Evolutionary conservation across 2,797 vertebrate species (phyloP).

Genomic region (Antennarius maculatus): DNA sequence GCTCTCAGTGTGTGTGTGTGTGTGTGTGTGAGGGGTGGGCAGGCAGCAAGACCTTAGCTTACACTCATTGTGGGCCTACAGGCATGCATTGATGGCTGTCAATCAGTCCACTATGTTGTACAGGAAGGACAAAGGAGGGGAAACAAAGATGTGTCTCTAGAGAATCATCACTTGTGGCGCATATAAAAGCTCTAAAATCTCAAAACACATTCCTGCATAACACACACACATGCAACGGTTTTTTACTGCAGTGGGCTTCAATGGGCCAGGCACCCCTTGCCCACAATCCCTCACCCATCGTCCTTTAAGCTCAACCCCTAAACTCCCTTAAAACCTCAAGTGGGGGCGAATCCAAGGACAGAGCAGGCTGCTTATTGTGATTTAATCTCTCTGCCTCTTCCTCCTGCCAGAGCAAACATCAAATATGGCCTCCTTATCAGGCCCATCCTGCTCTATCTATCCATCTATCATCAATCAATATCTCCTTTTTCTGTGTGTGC

Average conservation of each 20-base stretch:
- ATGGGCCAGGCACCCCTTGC: slow-evolving; percentile 56
- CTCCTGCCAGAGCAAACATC: slow-evolving; percentile 74
- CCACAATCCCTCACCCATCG: slow-evolving; percentile 67
- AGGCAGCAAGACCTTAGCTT: slow-evolving; percentile 17
- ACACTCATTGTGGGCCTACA: slow-evolving; percentile 30
- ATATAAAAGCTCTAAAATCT: slow-evolving; percentile 41
- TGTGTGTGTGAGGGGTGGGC: slow-evolving; percentile 1
- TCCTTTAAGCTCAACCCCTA: slow-evolving; percentile 70
- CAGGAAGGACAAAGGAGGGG: slow-evolving; percentile 19
- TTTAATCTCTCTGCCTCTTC: slow-evolving; percentile 73
- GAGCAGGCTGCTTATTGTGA: slow-evolving; percentile 74
- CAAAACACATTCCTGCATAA: slow-evolving; percentile 58
- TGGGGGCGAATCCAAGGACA: slow-evolving; percentile 76
- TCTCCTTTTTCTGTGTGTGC: slow-evolving; percentile 55
- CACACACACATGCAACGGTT: slow-evolving; percentile 39
- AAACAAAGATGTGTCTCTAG: slow-evolving; percentile 32
- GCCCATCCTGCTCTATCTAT: slow-evolving; percentile 62
- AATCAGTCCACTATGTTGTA: slow-evolving; percentile 33
- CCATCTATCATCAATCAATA: slow-evolving; percentile 77
- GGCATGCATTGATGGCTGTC: slow-evolving; percentile 50
- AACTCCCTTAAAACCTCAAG: slow-evolving; percentile 69
- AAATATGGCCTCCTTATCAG: slow-evolving; percentile 80
- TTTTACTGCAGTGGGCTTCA: slow-evolving; percentile 65
- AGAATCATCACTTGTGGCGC: slow-evolving; percentile 18
- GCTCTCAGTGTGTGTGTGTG: slow-evolving; percentile 1